Conservation (phyloP, 2,797 vertebrate species). For the Siniperca scherzeri region DNA sequence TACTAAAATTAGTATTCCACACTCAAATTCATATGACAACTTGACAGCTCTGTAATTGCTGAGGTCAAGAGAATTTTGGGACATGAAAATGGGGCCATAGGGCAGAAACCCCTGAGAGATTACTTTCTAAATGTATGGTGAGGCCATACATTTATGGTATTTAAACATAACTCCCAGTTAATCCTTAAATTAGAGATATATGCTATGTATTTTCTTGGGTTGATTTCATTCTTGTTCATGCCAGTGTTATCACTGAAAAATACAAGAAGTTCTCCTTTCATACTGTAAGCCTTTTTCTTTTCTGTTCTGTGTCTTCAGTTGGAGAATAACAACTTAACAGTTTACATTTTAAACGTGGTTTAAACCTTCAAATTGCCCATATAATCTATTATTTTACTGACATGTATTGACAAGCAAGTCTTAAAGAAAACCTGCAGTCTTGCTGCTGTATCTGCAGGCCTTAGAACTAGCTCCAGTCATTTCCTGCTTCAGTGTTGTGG, state of each 20-base stretch:
- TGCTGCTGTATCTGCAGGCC: neutral
- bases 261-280: neutral
- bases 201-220: neutral
- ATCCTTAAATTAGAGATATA: neutral
- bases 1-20: neutral
- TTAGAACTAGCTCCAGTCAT: neutral
- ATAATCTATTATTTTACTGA: too few species aligned
- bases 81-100: neutral
- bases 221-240: neutral
- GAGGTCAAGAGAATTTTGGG: slow-evolving; percentile 1
- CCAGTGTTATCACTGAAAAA: neutral
- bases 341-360: neutral
- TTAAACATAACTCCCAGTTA: neutral
- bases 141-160: neutral
- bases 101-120: neutral
- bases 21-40: neutral
- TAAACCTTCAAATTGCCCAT: neutral
- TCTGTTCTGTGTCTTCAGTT: neutral
- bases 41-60: neutral
- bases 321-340: neutral
- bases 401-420: too few species aligned
- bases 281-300: neutral
- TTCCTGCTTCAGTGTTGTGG: neutral
- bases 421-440: slow-evolving; percentile 4
- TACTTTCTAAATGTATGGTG: neutral